Base-by-base conservation (phyloP, 2,888 invertebrate species). In the Willowsia nigromaculata region DNA sequence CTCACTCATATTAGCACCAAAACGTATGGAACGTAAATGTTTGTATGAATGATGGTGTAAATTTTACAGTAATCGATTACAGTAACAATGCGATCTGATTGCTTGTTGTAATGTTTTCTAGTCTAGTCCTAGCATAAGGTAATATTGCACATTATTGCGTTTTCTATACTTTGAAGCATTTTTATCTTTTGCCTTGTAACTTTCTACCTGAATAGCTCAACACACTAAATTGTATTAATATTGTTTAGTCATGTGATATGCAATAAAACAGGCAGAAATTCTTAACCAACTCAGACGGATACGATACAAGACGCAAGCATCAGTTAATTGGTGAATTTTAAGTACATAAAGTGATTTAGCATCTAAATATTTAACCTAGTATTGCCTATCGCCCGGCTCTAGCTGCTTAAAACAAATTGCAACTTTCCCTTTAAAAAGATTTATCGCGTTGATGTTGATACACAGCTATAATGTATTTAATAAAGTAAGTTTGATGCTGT, bases 81-180 rank as follows among this genome's bases (percentile, higher is more conserved):
- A 59, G 22, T 9, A 25, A 65, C 33, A 33, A 11, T 27, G 6
- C 27, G 27, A 7, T 27, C 27, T 27, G 22, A 53, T 53, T 18
- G 27, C 25, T 59, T 27, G 11, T 27, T 27, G 0, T 56, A 18
- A 2, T 27, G 27, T 18, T 13, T 53, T 53, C 27, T 59, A 59
- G 59, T 59, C 27, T 25, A 7, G 4, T 22, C 30, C 4, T 65
- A 59, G 33, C n/a, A 6, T 33, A 65, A 13, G n/a, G 33, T n/a
- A 59, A 33, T 68, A 68, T 68, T 68, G 40, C 40, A 33, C 27
- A n/a, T 68, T 68, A 68, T 68, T 68, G 68, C 68, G 40, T 37
- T 37, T 33, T 25, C 62, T 71, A 71, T 13, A 56, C 25, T 56
- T 25, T 62, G 5, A 33, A 37, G 37, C 33, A 40, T 40, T 2